Conservation (phyloP, 2,113 vertebrate genomes). For the Hystrix cristata region DNA sequence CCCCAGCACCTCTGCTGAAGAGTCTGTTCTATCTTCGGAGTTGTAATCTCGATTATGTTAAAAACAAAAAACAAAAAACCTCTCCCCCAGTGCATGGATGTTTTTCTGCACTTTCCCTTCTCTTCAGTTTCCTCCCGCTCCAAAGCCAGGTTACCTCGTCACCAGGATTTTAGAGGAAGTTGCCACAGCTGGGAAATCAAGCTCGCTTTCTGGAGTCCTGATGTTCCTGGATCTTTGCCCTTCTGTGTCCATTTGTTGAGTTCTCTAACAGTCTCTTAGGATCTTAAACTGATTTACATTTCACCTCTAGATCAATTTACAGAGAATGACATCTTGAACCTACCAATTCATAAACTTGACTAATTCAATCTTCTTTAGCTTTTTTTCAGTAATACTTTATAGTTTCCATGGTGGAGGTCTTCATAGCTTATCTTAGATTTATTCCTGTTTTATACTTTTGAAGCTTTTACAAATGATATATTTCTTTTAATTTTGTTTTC, state of each 20-base stretch:
- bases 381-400: not conserved
- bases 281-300: not conserved
- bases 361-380: slow-evolving; percentile 2
- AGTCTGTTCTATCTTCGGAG: not conserved
- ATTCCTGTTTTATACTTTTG: not conserved
- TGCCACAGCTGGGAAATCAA: not conserved
- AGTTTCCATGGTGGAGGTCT: not conserved
- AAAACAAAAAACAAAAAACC: not conserved
- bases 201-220: not conserved
- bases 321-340: not conserved
- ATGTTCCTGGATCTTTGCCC: not conserved
- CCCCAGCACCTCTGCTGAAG: not conserved
- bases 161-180: not conserved
- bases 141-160: not conserved
- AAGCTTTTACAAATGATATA: slow-evolving; percentile 11
- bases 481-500: slow-evolving; percentile 42
- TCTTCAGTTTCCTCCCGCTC: not conserved
- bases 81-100: not conserved
- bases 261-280: not conserved
- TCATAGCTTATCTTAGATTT: slow-evolving; percentile 11
- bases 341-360: not conserved
- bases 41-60: not conserved
- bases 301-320: not conserved
- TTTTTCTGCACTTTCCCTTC: not conserved
- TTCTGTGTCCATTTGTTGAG: not conserved